Base-by-base conservation (phyloP, 1,140 invertebrate species). In the Apis dorsata region DNA sequence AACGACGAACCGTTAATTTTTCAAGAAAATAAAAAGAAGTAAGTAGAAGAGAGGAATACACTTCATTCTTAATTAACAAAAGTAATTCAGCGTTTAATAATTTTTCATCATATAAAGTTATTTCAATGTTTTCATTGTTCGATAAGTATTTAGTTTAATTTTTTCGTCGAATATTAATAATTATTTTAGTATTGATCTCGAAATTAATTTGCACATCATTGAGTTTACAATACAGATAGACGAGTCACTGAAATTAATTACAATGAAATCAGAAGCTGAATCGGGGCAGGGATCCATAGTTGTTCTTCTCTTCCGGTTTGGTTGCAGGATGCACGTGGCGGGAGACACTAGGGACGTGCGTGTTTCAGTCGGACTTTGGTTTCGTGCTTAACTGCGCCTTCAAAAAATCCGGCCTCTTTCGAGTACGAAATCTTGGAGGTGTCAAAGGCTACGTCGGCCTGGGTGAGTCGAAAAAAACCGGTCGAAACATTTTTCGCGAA, bases 321-420 rank as follows among this genome's bases (percentile, higher is more conserved):
- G 90, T 94, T 94, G 90, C 94, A 94, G 93, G 92, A 83, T 93
- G 91, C 88, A 93, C 93, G 83, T 94, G 93, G 93, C 92, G 92
- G 86, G 91, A 93, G 90, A 89, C 92, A 79, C 83, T 92, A 91
- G 95, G 96, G 90, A 96, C 97, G 88, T 98, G 97, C 94, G 97
- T 98, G 83, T 95, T 97, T 93, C 96, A 97, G 93, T 97, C 97
- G 88, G 97, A 98, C 93, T 97, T 97, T 92, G 97, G 97, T 91
- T 97, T 98, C 94, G 96, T 95, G 90, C 95, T 98, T 93, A 97
- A 97, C 95, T 98, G 97, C 94, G 97, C 97, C 91, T 98, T 98
- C 95, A 97, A 97, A 95, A 98, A 98, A 94, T 97, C 97, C 86
- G 96, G 97, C 89, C 95, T 98, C 81, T 98, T 98, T 95, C 96